Evolutionary conservation across 2,113 vertebrate species (phyloP).

Genomic region (Vulpes vulpes): DNA sequence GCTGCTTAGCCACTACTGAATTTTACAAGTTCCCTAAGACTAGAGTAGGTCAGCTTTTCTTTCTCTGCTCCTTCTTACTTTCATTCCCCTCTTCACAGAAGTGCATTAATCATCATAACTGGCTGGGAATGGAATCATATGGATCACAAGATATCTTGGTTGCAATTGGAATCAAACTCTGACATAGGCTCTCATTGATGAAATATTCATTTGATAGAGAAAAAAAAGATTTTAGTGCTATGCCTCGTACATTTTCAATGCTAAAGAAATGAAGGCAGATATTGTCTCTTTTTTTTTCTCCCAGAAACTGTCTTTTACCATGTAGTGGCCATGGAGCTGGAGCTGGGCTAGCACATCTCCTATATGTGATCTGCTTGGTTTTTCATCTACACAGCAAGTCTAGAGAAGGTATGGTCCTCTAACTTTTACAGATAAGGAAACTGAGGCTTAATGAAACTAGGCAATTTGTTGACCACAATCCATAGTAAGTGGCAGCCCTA

Average conservation of each 20-base stretch:
- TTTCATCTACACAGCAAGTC: neutral
- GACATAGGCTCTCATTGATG: neutral
- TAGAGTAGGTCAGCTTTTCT: neutral
- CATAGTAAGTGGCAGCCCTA: rapidly evolving
- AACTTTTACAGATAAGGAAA: neutral
- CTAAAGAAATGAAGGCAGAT: neutral
- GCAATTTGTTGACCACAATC: neutral
- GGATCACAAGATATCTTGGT: neutral
- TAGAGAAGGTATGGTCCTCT: neutral
- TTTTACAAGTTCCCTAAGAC: slow-evolving; percentile 21
- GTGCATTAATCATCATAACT: neutral
- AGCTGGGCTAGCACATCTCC: neutral
- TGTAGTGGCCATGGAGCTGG: neutral
- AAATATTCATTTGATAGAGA: neutral
- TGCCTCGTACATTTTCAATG: neutral
- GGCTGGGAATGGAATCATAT: neutral
- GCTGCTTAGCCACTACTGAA: slow-evolving; percentile 44
- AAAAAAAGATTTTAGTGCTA: neutral
- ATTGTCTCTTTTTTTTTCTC: neutral
- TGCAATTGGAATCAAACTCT: neutral
- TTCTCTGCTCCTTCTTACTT: neutral
- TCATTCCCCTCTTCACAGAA: neutral
- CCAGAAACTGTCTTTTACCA: neutral
- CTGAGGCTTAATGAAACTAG: neutral
- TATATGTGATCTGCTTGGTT: neutral